Evolutionary conservation across 2,113 vertebrate species (phyloP).

Genomic region (Gymnogyps californianus): DNA sequence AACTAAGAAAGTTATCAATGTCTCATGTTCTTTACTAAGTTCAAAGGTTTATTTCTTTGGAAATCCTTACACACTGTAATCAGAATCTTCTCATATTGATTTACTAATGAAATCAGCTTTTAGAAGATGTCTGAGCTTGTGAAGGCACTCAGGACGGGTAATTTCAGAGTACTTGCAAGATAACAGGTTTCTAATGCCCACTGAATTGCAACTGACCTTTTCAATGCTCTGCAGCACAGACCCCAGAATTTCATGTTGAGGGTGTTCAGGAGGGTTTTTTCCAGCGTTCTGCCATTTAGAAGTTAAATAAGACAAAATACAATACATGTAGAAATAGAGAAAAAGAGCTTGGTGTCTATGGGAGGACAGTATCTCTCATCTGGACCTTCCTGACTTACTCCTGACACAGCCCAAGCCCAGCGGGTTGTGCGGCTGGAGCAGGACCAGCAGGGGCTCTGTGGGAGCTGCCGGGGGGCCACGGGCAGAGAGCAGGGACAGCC

Average conservation of each 20-base stretch:
- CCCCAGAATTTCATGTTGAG: not conserved
- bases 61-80: not conserved
- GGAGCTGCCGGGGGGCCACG: not conserved
- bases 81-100: not conserved
- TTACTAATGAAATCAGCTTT: not conserved
- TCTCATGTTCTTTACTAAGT: not conserved
- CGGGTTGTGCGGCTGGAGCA: fast-evolving
- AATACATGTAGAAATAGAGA: not conserved
- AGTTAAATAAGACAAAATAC: not conserved
- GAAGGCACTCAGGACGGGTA: not conserved
- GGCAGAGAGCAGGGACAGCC: not conserved
- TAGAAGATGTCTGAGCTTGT: not conserved
- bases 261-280: not conserved
- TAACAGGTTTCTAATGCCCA: not conserved
- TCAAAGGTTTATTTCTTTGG: not conserved
- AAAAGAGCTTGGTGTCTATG: not conserved
- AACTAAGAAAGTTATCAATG: not conserved
- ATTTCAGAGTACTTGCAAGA: not conserved
- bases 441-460: not conserved
- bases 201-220: not conserved
- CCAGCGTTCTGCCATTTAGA: not conserved
- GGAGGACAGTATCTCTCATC: not conserved
- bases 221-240: not conserved
- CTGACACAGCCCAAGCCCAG: not conserved
- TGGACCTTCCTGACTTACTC: not conserved